Evolutionary conservation across 92 coral and sea anemone genomes (phyloP).

Genomic region (Phymanthus crucifer): DNA sequence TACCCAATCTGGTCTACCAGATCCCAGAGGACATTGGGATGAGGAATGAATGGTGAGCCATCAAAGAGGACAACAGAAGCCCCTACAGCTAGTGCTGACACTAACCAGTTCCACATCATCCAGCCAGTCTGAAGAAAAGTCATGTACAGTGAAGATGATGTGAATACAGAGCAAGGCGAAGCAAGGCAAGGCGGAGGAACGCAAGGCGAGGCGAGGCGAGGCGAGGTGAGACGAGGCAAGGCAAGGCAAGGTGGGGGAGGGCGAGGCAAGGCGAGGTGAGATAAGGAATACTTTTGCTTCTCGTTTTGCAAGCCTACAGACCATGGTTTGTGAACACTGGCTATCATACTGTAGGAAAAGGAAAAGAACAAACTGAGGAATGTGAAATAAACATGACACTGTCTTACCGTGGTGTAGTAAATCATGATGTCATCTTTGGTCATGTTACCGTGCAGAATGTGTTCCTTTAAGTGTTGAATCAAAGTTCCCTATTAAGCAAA

Average conservation of each 20-base stretch:
- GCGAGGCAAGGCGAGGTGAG: too few relatives aligned
- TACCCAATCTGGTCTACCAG: constrained; percentile 87
- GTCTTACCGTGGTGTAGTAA: constrained; percentile 85
- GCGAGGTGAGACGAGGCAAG: too few relatives aligned
- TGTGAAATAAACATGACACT: background rate
- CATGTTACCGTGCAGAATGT: constrained; percentile 91
- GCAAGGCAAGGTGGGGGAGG: too few relatives aligned
- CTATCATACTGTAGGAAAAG: background rate
- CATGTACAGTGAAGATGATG: background rate
- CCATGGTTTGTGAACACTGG: too few relatives aligned
- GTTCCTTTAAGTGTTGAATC: constrained; percentile 93
- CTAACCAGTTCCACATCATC: constrained; percentile 99
- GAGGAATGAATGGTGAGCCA: constrained; percentile 90
- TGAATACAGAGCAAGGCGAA: background rate
- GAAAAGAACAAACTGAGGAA: too few relatives aligned
- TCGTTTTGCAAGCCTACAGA: too few relatives aligned
- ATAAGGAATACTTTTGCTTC: too few relatives aligned
- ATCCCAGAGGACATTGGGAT: constrained; percentile 88
- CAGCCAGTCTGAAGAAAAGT: constrained; percentile 81
- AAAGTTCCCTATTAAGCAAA: constrained; percentile 73
- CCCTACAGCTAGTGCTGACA: constrained; percentile 88
- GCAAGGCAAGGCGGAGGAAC: background rate
- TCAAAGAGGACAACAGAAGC: constrained; percentile 88
- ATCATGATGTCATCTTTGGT: constrained; percentile 81
- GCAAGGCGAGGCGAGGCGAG: background rate